phyloP scores from a whole-genome alignment of 2,797 vertebrate species.

The Molossus alvarezi region DNA sequence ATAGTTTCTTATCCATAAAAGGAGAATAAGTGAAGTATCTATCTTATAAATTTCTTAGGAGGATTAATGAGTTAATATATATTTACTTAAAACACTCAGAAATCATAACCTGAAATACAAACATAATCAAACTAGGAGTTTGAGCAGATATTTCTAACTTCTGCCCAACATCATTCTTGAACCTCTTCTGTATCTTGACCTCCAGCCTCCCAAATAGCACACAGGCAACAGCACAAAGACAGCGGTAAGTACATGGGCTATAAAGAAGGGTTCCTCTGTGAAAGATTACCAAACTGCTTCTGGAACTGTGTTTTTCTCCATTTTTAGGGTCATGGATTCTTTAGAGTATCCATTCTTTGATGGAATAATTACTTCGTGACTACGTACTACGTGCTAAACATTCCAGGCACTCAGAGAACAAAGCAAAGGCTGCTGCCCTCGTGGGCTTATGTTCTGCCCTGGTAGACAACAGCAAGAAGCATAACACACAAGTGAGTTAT shows the following conservation, averaged over 20 bases:
- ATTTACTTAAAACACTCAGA: constrained; percentile 34
- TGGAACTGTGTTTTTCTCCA: neutral
- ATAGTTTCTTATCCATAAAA: constrained; percentile 32
- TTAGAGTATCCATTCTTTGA: neutral
- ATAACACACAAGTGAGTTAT: neutral
- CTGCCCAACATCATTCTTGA: neutral
- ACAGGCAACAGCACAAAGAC: neutral
- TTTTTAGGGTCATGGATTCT: neutral
- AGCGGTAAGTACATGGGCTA: neutral
- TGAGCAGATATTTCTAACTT: constrained; percentile 34
- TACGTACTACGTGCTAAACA: neutral
- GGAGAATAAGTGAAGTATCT: neutral
- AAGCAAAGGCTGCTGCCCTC: neutral
- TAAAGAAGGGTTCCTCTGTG: neutral
- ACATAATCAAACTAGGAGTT: neutral
- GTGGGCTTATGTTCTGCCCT: neutral
- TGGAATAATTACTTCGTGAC: constrained; percentile 18
- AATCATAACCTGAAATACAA: constrained; percentile 29
- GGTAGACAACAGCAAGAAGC: neutral
- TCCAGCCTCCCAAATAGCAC: neutral
- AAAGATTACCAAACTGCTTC: neutral
- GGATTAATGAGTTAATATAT: constrained; percentile 8
- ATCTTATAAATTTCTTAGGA: neutral
- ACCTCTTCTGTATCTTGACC: neutral
- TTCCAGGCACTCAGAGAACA: neutral